phyloP scores from a whole-genome alignment of 2,888 invertebrate species.

The Drosophila mulleri region DNA sequence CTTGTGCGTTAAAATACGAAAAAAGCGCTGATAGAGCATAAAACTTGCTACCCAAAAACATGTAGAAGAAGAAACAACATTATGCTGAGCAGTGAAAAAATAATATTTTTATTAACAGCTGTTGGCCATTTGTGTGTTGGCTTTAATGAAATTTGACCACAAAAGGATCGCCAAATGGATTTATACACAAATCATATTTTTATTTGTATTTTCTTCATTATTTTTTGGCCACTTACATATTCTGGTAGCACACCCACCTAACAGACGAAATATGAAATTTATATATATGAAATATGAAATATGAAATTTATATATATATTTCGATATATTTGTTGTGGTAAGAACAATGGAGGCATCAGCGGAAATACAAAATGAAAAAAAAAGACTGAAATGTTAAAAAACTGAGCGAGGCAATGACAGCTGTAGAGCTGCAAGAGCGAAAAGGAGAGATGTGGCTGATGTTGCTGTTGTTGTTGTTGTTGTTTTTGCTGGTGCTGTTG shows the following conservation, averaged over 20 bases:
- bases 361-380: slow-evolving; percentile 65
- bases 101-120: slow-evolving; percentile 57
- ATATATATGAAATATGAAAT: slow-evolving; percentile 28
- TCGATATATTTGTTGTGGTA: slow-evolving; percentile 71
- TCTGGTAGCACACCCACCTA: slow-evolving; percentile 56
- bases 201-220: slow-evolving; percentile 11
- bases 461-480: slow-evolving; percentile 9
- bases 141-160: slow-evolving; percentile 59
- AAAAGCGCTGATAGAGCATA: slow-evolving; percentile 62
- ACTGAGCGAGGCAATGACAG: slow-evolving; percentile 61
- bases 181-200: slow-evolving; percentile 13
- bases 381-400: slow-evolving; percentile 42
- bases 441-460: slow-evolving; percentile 35
- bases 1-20: slow-evolving; percentile 34
- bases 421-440: slow-evolving; percentile 43
- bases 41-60: slow-evolving; percentile 12
- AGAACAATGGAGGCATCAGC: slow-evolving; percentile 75
- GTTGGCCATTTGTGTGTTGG: slow-evolving; percentile 67
- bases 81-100: slow-evolving; percentile 36
- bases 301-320: slow-evolving; percentile 33
- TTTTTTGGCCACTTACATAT: slow-evolving; percentile 66
- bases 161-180: slow-evolving; percentile 65
- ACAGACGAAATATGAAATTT: slow-evolving; percentile 32
- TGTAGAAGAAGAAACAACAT: neutral
- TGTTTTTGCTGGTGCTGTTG: slow-evolving; percentile 47